These are phyloP conservation scores for Galaxias olidus DNA, from an alignment of 2,797 vertebrate genomes.

Conservation along the genomic window DNA sequence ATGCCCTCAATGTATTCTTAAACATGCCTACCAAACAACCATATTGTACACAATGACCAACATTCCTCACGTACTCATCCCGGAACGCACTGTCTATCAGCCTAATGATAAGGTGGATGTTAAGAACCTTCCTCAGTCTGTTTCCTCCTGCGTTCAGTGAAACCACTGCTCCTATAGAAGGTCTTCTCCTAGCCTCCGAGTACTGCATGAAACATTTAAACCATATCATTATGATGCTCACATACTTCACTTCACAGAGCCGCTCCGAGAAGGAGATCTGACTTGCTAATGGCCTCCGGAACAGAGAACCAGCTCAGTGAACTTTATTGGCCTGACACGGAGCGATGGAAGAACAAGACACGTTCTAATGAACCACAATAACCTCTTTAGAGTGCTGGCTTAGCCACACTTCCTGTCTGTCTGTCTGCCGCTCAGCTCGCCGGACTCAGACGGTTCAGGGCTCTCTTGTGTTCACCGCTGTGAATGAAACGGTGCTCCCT, in stretches of 20 bases:
- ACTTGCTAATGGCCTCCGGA: not conserved
- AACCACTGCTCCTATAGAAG: slow-evolving; percentile 2
- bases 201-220: slow-evolving; percentile 4
- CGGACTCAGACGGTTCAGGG: too few relatives aligned
- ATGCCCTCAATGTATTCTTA: too few relatives aligned
- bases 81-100: too few relatives aligned
- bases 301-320: not conserved
- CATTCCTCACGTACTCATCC: too few relatives aligned
- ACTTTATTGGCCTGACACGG: not conserved
- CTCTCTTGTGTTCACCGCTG: too few relatives aligned
- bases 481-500: too few relatives aligned
- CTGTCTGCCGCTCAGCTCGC: not conserved
- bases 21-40: too few relatives aligned
- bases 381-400: slow-evolving; percentile 1
- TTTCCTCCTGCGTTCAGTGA: not conserved
- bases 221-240: not conserved
- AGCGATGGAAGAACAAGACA: not conserved
- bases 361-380: slow-evolving; percentile 1
- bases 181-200: not conserved
- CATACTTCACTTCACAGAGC: slow-evolving; percentile 4
- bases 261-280: not conserved
- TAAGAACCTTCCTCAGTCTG: too few relatives aligned
- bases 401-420: slow-evolving; percentile 1
- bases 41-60: too few relatives aligned
- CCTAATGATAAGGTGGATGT: too few relatives aligned